Base-by-base conservation (phyloP, 64 coral and sea anemone species). In the Montipora sp. region DNA sequence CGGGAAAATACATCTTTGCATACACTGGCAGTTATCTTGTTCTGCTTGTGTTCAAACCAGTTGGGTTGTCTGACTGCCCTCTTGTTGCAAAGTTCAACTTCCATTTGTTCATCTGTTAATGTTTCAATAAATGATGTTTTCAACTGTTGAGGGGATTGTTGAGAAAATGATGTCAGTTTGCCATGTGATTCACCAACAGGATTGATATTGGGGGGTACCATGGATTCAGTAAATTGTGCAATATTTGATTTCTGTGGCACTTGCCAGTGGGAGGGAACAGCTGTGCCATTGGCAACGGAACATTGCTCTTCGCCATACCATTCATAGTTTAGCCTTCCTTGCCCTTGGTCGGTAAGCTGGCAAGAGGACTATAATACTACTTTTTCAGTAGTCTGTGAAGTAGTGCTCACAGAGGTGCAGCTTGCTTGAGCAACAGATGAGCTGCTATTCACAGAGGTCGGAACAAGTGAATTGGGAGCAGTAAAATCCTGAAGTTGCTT, bases 51-150 rank as follows among this genome's bases (percentile, higher is more conserved):
- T 18, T 0, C 16, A 18, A 69, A 69, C 9, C 66, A 18, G 14
- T 5, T 69, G n/a, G 66, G 9, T 69, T 69, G 66, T 23, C 22
- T 27, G 22, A 73, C 22, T 73, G n/a, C 69, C 22, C 69, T 73
- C 19, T 21, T 73, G 22, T 73, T 73, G 18, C 69, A 27, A 23
- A 23, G 19, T 27, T 73, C 69, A 20, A 24, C 6, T 20, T 67
- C n/a, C 69, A 15, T 73, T 23, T 73, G 69, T 15, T 73, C 69
- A 73, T 73, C 69, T 73, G 69, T 73, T 23, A 73, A 27, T 73
- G 69, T 73, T 24, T 73, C 69, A 73, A 73, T 73, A 21, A 73
- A 73, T 27, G 69, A 23, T 73, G 19, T 69, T 69, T 18, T 69
- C n/a, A 18, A 20, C n/a, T 21, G 66, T 73, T 73, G 69, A 27